Conservation (phyloP, 2,888 invertebrate genomes). For the Argynnis bischoffii region DNA sequence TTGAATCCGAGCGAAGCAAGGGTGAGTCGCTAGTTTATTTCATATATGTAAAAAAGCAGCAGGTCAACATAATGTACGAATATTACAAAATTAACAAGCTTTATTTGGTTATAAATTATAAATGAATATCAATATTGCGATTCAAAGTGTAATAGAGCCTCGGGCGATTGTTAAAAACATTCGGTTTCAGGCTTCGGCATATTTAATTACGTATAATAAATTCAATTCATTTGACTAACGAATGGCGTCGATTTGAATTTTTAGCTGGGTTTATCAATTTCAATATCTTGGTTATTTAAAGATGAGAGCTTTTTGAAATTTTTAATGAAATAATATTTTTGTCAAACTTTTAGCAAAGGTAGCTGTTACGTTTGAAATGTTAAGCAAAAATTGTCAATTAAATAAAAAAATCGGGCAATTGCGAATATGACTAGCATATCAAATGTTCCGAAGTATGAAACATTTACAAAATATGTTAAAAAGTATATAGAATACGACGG, state of each 20-base stretch:
- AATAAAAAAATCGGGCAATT: too few relatives aligned
- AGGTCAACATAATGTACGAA: too few relatives aligned
- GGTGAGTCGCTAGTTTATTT: too few relatives aligned
- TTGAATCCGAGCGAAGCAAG: too few relatives aligned
- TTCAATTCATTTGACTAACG: conserved; percentile 29
- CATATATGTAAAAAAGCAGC: too few relatives aligned
- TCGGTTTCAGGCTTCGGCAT: conserved; percentile 14
- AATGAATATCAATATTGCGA: neutral
- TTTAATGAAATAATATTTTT: conserved; percentile 19
- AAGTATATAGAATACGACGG: too few relatives aligned
- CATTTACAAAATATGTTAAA: too few relatives aligned
- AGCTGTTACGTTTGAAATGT: too few relatives aligned
- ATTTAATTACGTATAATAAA: conserved; percentile 29
- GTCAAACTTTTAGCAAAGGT: neutral
- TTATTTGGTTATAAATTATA: neutral
- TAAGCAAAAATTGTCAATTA: too few relatives aligned
- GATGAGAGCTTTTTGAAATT: conserved; percentile 17
- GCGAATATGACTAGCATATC: too few relatives aligned
- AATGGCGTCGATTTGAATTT: conserved; percentile 18
- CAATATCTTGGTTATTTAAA: conserved; percentile 17
- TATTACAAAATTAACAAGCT: neutral
- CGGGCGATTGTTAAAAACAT: conserved; percentile 8
- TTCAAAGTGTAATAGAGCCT: conserved; percentile 18
- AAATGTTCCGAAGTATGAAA: too few relatives aligned
- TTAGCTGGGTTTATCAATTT: conserved; percentile 19